A percentile compares a stretch with the other conserved stretches of the same genome.
Conservation (phyloP, 2,797 vertebrate genomes). For the Ctenopoma multispine region DNA sequence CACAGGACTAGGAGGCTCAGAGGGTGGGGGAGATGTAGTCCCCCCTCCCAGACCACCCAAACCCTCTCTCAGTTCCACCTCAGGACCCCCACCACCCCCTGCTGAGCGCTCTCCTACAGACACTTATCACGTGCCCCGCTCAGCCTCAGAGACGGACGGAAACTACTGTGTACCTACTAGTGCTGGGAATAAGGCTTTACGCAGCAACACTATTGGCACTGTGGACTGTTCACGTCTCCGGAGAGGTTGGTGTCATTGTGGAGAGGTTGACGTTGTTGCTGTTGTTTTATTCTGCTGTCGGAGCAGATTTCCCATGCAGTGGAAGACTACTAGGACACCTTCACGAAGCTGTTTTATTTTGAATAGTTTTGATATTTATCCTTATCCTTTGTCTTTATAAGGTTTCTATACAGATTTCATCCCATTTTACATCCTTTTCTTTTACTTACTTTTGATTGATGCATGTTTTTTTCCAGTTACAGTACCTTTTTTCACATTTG, state of each 20-base stretch:
- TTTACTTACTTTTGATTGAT: conserved; percentile 26
- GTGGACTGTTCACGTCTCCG: conserved; percentile 90
- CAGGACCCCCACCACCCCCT: conserved; percentile 86
- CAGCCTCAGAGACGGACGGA: conserved; percentile 91
- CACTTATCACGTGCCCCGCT: conserved; percentile 86
- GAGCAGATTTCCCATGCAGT: background rate
- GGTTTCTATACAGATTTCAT: conserved; percentile 11
- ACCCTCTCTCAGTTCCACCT: conserved; percentile 86
- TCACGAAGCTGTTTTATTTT: background rate
- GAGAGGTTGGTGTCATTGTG: conserved; percentile 87
- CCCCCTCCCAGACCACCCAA: conserved; percentile 97
- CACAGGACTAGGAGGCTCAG: conserved; percentile 65
- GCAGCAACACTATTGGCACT: conserved; percentile 94
- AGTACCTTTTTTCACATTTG: conserved; percentile 20
- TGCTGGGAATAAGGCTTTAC: conserved; percentile 85
- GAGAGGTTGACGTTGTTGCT: background rate
- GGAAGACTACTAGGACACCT: background rate
- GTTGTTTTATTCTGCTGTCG: background rate
- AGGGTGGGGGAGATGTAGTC: conserved; percentile 85
- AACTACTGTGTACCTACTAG: conserved; percentile 92
- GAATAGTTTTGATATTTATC: background rate
- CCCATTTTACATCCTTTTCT: conserved; percentile 4
- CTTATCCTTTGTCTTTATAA: too few relatives aligned
- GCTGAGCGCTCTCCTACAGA: conserved; percentile 94
- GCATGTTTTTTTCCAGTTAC: conserved; percentile 4